These are phyloP conservation scores for Saguinus imperator DNA, from an alignment of 2,113 vertebrate genomes.

Conservation along the genomic window DNA sequence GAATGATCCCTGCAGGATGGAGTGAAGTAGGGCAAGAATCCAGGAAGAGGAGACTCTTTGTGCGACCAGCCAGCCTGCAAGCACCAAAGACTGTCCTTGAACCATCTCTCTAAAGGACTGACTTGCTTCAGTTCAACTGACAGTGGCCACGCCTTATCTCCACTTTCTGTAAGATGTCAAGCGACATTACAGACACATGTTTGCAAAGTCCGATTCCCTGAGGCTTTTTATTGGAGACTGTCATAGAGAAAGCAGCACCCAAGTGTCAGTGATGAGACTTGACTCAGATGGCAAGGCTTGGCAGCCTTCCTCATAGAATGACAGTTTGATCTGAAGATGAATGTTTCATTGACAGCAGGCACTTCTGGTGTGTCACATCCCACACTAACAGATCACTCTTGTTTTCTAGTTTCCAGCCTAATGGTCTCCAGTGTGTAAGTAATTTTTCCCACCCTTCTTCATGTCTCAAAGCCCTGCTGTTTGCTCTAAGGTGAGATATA, in stretches of 20 bases:
- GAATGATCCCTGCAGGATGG: not conserved
- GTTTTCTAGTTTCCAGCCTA: not conserved
- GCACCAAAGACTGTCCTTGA: not conserved
- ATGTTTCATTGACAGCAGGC: not conserved
- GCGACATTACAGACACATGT: conserved; percentile 37
- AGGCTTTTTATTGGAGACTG: conserved; percentile 30
- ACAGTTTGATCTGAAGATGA: not conserved
- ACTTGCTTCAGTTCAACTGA: not conserved
- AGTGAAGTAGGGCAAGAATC: not conserved
- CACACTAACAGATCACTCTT: not conserved
- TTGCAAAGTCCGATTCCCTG: conserved; percentile 15
- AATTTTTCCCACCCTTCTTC: not conserved
- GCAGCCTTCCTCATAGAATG: not conserved
- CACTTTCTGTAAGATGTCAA: not conserved
- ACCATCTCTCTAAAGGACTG: not conserved
- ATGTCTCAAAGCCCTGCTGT: not conserved
- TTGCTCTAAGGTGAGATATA: conserved; percentile 19
- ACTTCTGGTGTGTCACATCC: not conserved
- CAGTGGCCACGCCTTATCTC: not conserved
- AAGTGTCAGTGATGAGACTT: not conserved
- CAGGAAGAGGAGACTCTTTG: accelerated
- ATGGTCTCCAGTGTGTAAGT: not conserved
- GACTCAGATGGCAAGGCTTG: not conserved
- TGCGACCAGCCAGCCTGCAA: not conserved
- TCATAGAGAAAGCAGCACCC: conserved; percentile 7